Base-by-base conservation (phyloP, 2,113 vertebrate genomes). In the Eira barbara region DNA sequence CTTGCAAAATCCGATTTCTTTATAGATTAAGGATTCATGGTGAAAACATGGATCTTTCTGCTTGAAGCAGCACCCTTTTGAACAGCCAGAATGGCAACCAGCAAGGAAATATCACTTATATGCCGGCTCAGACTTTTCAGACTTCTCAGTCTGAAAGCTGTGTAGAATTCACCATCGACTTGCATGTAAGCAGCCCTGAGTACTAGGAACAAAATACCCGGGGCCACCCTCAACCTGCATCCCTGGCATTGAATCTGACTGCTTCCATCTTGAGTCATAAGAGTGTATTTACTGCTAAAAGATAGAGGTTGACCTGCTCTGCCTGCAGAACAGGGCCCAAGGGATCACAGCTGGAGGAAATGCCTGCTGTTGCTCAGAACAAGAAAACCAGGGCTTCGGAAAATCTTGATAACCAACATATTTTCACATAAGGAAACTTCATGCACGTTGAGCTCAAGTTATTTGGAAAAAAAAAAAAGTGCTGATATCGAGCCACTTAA, bases 401-500 rank as follows among this genome's bases (percentile, higher is more conserved):
- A 74, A 91, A 96, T 76, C 9, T 67, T 67, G 13, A 25, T 82
- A 90, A 79, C 25, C 61, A 59, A 63, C 20, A 90, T 7, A 47
- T 93, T 97, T 94, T 95, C 39, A 74, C 76, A 94, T 11, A n/a
- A 49, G 45, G 81, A 89, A 94, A 85, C 39, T 63, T 57, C n/a
- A 61, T 63, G 39, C 71, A 49, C n/a, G 63, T 76, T 2, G 79
- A 94, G 39, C 67, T 92, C 71, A 80, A 92, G 31, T 89, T 96
- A 55, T 79, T 83, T 89, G 49, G 61, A 18, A 11, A 17, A 47
- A 76, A 31, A 25, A 45, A 65, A 82, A 96, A 71, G 79, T 92
- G 84, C 93, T 96, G 90, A 93, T 74, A 73, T 42, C 13, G 6
- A 97, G 47, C 81, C 92, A 93, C 47, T 95, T 96, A 94, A 97